Conservation (phyloP, 2,888 invertebrate genomes). For the Lepidonotus clava region DNA sequence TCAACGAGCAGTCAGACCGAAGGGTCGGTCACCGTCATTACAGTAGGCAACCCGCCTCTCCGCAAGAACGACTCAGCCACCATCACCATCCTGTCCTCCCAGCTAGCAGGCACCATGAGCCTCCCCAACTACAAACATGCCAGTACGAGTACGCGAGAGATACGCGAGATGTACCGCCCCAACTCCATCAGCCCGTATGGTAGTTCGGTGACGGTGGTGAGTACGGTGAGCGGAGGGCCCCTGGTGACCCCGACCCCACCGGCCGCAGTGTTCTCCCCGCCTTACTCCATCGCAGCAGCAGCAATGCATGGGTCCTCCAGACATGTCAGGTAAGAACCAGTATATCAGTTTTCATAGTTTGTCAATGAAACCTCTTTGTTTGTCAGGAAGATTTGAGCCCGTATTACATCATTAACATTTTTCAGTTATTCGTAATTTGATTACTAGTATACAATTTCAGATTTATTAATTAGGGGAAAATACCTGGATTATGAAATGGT, state of each 20-base stretch:
- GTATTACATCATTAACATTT: no score
- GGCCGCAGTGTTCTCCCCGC: no score
- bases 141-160: constrained; percentile 63
- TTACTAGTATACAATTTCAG: no score
- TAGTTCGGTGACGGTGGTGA: constrained; percentile 8
- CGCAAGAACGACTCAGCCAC: constrained; percentile 66
- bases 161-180: constrained; percentile 45
- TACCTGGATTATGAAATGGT: no score
- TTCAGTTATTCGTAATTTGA: no score
- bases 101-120: constrained; percentile 50
- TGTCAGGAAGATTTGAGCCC: no score
- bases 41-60: constrained; percentile 73
- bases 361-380: no score
- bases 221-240: constrained; percentile 9
- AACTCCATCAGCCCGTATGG: constrained; percentile 31
- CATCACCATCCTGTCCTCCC: constrained; percentile 54
- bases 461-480: no score
- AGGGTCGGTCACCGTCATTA: constrained; percentile 77
- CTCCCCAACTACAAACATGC: constrained; percentile 60
- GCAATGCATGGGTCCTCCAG: constrained; percentile 1
- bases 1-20: constrained; percentile 77
- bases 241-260: background rate
- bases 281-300: no score
- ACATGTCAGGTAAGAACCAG: constrained; percentile 50
- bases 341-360: no score